Percentiles rank a stretch among this genome's conserved stretches.
Conservation (phyloP, 2,113 vertebrate species). For the Chlamydotis undulata region DNA sequence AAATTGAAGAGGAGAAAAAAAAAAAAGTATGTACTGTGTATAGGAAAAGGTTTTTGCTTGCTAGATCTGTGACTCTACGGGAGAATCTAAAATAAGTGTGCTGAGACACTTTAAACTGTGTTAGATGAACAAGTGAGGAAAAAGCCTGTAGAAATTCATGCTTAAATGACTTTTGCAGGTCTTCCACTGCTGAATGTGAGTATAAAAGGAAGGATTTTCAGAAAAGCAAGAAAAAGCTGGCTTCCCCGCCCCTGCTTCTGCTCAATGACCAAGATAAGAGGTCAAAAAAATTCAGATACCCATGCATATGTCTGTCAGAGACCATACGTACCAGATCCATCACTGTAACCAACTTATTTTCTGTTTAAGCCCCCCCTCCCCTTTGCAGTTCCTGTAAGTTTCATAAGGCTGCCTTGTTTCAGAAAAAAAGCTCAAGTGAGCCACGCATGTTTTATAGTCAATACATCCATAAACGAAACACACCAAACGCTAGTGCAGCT, state of each 20-base stretch:
- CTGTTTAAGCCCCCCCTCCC: not conserved
- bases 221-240: not conserved
- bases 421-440: not conserved
- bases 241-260: accelerated
- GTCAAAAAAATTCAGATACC: not conserved
- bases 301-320: not conserved
- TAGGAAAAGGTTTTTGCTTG: not conserved
- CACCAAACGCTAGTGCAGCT: not conserved
- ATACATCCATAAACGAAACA: constrained; percentile 22
- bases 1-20: not conserved
- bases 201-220: not conserved
- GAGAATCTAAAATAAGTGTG: not conserved
- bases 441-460: not conserved
- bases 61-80: not conserved
- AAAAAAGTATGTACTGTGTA: not conserved
- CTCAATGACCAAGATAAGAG: not conserved
- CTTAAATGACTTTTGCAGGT: not conserved
- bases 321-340: not conserved
- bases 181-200: not conserved
- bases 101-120: not conserved
- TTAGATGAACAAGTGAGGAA: not conserved
- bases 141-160: not conserved
- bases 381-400: not conserved
- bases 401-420: not conserved
- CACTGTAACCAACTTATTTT: not conserved